A percentile compares a stretch with the other conserved stretches of the same genome.
Evolutionary conservation across 2,797 vertebrate genomes (phyloP).

Genomic region (Thamnophis elegans): DNA sequence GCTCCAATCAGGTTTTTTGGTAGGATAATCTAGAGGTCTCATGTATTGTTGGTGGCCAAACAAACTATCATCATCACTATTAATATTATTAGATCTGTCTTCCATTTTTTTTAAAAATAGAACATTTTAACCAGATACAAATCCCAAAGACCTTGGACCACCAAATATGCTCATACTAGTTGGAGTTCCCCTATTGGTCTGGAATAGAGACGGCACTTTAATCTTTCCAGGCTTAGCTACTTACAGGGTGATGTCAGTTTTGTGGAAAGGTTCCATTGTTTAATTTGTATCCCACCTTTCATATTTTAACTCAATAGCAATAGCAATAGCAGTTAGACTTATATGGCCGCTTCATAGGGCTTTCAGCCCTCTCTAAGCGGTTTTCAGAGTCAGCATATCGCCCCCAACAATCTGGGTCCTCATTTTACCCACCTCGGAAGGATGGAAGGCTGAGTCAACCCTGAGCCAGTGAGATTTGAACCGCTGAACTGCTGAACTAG

Average conservation of each 20-base stretch:
- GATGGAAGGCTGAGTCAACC: too few relatives aligned
- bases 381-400: too few relatives aligned
- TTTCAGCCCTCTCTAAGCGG: too few relatives aligned
- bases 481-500: too few relatives aligned
- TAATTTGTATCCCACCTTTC: neutral
- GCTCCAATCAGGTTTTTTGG: neutral
- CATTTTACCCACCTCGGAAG: too few relatives aligned
- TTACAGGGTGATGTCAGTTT: neutral
- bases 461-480: too few relatives aligned
- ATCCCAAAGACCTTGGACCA: neutral
- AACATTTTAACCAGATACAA: neutral
- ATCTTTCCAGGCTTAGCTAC: neutral
- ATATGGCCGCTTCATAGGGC: too few relatives aligned
- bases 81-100: neutral
- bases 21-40: neutral
- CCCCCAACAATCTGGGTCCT: too few relatives aligned
- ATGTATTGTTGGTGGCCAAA: neutral
- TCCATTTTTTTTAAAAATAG: neutral
- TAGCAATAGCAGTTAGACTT: too few relatives aligned
- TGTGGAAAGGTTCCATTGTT: neutral
- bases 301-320: neutral
- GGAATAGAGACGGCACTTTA: neutral
- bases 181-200: neutral
- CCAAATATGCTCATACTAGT: neutral
- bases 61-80: neutral